Evolutionary conservation across 2,797 vertebrate genomes (phyloP).

Genomic region (Chelon auratus): DNA sequence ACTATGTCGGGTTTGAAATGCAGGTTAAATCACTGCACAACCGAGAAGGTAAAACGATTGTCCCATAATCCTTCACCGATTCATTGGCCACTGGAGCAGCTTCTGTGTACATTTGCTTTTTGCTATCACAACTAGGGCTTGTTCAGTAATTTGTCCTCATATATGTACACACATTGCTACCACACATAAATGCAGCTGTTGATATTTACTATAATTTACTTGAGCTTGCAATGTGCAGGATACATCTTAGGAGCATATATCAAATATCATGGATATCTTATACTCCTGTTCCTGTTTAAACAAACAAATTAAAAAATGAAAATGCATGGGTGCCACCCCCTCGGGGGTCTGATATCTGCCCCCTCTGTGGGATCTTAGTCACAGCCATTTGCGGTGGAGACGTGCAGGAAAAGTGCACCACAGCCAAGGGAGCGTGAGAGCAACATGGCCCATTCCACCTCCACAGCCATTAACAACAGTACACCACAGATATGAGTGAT

Average conservation of each 20-base stretch:
- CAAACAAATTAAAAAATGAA: not conserved
- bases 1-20: slow-evolving; percentile 27
- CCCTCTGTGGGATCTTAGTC: slow-evolving; percentile 17
- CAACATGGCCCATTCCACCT: slow-evolving; percentile 33
- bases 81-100: slow-evolving; percentile 8
- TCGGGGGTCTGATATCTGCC: slow-evolving; percentile 8
- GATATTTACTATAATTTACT: too few relatives aligned
- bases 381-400: slow-evolving; percentile 20
- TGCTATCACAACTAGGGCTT: too few relatives aligned
- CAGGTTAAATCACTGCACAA: slow-evolving; percentile 21
- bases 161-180: too few relatives aligned
- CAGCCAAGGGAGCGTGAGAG: slow-evolving; percentile 45
- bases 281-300: not conserved
- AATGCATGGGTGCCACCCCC: slow-evolving; percentile 23
- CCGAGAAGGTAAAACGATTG: not conserved
- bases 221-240: too few relatives aligned
- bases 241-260: not conserved
- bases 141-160: too few relatives aligned
- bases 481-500: slow-evolving; percentile 53
- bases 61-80: not conserved
- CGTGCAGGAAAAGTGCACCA: slow-evolving; percentile 23
- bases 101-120: not conserved
- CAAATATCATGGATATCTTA: not conserved
- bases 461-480: slow-evolving; percentile 27
- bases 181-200: too few relatives aligned